phyloP scores from a whole-genome alignment of 2,113 vertebrate genomes.

The Apodemus speciosus region DNA sequence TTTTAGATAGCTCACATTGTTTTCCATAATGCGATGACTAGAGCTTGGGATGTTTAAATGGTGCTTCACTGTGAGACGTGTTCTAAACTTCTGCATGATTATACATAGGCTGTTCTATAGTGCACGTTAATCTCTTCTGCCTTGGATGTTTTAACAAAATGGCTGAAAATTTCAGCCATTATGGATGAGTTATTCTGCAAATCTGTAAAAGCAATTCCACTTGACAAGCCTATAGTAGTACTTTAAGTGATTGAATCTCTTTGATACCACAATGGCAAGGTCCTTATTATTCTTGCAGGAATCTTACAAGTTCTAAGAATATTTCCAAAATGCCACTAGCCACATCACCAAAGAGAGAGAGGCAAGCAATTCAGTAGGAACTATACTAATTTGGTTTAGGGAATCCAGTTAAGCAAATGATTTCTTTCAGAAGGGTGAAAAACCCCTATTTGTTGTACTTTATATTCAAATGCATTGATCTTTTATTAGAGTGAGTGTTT shows the following conservation, averaged over 20 bases:
- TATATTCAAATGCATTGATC: constrained; percentile 65
- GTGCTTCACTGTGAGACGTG: constrained; percentile 55
- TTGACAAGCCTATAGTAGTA: constrained; percentile 77
- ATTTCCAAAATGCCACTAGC: constrained; percentile 77
- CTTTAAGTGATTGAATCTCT: constrained; percentile 79
- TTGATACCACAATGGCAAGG: constrained; percentile 76
- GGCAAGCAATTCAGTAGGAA: constrained; percentile 61
- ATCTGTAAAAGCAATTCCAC: constrained; percentile 78
- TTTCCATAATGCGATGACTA: constrained; percentile 67
- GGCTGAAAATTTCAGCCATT: constrained; percentile 75
- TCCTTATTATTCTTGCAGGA: constrained; percentile 77
- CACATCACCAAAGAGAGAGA: constrained; percentile 58
- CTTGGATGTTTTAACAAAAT: constrained; percentile 77
- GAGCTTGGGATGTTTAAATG: constrained; percentile 67
- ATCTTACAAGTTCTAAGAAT: constrained; percentile 80
- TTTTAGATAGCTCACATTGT: constrained; percentile 70
- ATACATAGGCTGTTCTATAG: constrained; percentile 58
- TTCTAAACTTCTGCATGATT: constrained; percentile 65
- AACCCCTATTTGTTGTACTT: constrained; percentile 34
- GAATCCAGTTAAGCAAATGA: constrained; percentile 65
- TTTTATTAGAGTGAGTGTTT: constrained; percentile 57
- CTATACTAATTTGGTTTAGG: constrained; percentile 65
- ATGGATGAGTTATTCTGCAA: constrained; percentile 76
- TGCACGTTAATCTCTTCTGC: constrained; percentile 72
- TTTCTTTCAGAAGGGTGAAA: constrained; percentile 50